Evolutionary conservation across 2,888 invertebrate genomes (phyloP).

Genomic region (Cephus nigrinus): DNA sequence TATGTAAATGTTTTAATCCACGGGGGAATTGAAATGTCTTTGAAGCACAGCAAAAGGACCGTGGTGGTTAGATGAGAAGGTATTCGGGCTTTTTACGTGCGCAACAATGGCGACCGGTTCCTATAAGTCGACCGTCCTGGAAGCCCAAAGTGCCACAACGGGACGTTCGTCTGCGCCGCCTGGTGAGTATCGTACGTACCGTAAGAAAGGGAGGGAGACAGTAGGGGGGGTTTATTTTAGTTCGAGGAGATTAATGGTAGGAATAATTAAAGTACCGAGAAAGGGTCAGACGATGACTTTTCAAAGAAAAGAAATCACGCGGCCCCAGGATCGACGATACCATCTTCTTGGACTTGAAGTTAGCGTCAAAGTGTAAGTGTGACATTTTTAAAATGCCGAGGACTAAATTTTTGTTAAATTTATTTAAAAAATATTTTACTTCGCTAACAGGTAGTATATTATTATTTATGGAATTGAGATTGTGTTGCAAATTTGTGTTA

Average conservation of each 20-base stretch:
- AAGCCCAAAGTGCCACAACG: slow-evolving; percentile 6
- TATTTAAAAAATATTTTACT: not conserved
- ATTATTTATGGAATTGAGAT: not conserved
- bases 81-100: slow-evolving; percentile 1
- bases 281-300: slow-evolving; percentile 9
- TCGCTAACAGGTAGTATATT: not conserved
- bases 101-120: slow-evolving; percentile 5
- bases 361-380: not conserved
- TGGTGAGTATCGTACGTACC: not conserved
- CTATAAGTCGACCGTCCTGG: slow-evolving; percentile 12
- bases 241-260: slow-evolving; percentile 42
- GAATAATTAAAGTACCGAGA: slow-evolving; percentile 42
- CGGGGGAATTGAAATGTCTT: slow-evolving; percentile 47
- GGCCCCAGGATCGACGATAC: not conserved
- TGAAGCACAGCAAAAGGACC: slow-evolving; percentile 11
- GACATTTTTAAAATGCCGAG: not conserved
- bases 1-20: slow-evolving; percentile 58
- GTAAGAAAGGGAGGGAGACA: not conserved
- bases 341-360: not conserved
- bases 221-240: slow-evolving; percentile 22
- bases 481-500: no score
- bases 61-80: not conserved
- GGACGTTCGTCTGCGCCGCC: not conserved
- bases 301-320: slow-evolving; percentile 2
- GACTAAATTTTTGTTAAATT: not conserved